Conservation (phyloP, 2,797 vertebrate species). For the Steatocranus sp. region DNA sequence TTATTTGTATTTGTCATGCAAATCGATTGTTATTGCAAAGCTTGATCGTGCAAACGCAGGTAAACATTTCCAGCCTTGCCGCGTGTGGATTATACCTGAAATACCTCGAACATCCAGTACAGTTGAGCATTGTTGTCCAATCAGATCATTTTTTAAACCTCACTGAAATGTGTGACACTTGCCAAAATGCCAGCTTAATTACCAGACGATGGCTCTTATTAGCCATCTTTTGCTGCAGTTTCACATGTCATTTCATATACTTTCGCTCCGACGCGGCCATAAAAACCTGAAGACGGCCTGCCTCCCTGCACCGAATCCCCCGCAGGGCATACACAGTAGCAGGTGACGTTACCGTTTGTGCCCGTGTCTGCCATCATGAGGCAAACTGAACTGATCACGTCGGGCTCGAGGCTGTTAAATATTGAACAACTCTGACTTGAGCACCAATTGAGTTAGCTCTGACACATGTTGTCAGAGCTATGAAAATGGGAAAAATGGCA, state of each 20-base stretch:
- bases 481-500: background rate
- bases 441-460: background rate
- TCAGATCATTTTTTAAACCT: background rate
- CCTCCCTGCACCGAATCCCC: background rate
- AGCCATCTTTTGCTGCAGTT: background rate
- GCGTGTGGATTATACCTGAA: background rate
- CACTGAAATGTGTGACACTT: background rate
- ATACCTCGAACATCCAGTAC: background rate
- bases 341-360: background rate
- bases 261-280: rapidly evolving
- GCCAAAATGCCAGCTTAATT: background rate
- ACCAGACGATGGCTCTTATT: background rate
- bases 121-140: background rate
- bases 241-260: rapidly evolving
- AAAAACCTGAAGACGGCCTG: rapidly evolving
- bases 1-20: background rate
- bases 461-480: background rate
- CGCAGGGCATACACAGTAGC: background rate
- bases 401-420: background rate
- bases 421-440: background rate
- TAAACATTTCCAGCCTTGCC: background rate
- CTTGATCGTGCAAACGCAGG: background rate
- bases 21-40: background rate
- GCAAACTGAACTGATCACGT: background rate
- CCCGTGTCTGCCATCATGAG: background rate